phyloP scores from a whole-genome alignment of 1,140 invertebrate species.

The Subanguina moxae region DNA sequence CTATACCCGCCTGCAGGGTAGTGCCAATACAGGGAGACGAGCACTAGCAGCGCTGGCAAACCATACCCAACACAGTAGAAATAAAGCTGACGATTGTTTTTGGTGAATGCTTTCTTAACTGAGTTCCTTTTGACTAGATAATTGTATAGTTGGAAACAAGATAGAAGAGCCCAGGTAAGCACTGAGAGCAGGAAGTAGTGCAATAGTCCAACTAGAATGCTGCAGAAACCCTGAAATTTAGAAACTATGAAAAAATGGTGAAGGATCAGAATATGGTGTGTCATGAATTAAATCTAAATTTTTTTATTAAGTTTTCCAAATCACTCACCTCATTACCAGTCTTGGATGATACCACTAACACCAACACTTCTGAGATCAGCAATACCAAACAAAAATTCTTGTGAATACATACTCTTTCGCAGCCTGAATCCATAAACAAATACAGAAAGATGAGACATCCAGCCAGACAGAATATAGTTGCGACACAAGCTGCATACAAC shows the following conservation, averaged over 20 bases:
- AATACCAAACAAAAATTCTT: neutral
- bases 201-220: neutral
- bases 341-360: neutral
- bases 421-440: neutral
- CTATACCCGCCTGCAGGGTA: neutral
- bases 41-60: neutral
- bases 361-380: neutral
- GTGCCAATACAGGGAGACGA: neutral
- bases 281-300: neutral
- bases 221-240: constrained; percentile 6
- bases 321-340: constrained; percentile 3
- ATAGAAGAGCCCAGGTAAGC: constrained; percentile 13
- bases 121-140: neutral
- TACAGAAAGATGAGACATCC: too few species aligned
- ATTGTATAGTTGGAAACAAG: neutral
- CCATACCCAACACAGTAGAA: constrained; percentile 9
- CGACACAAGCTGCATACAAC: too few species aligned
- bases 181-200: constrained; percentile 6
- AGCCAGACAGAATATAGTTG: too few species aligned
- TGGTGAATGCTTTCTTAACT: neutral
- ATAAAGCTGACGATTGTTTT: constrained; percentile 2
- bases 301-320: neutral
- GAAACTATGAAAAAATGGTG: neutral
- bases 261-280: too few species aligned
- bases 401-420: neutral